Conservation (phyloP, 2,888 invertebrate genomes). For the Dasysyrphus albostriatus region DNA sequence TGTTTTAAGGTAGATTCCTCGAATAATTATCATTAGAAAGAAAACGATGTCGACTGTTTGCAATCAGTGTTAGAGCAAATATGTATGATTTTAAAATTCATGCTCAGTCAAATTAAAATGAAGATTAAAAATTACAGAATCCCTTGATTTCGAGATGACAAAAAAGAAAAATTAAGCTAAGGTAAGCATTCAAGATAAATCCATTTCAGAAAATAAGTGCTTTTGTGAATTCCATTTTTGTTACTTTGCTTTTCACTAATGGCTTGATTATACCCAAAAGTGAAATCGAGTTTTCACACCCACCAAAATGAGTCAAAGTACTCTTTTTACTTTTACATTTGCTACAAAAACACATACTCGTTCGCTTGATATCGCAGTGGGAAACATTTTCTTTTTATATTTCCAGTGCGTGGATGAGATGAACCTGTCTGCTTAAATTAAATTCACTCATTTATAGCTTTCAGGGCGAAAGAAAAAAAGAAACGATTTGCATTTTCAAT, state of each 20-base stretch:
- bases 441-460: slow-evolving; percentile 52
- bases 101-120: neutral
- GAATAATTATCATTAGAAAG: neutral
- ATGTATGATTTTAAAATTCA: slow-evolving; percentile 2
- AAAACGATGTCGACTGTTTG: neutral
- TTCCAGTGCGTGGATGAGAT: slow-evolving; percentile 50
- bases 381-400: neutral
- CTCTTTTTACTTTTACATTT: neutral
- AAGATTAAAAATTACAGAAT: slow-evolving; percentile 10
- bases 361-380: neutral
- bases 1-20: no score
- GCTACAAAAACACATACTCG: neutral
- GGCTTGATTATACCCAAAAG: slow-evolving; percentile 32
- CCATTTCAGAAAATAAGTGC: slow-evolving; percentile 16
- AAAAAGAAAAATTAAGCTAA: neutral
- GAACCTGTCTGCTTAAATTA: slow-evolving; percentile 59
- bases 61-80: slow-evolving; percentile 30
- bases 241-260: neutral
- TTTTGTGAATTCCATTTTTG: slow-evolving; percentile 9
- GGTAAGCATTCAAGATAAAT: slow-evolving; percentile 35
- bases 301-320: slow-evolving; percentile 21
- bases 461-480: neutral
- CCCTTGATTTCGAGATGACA: neutral
- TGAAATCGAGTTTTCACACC: slow-evolving; percentile 33
- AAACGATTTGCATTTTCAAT: slow-evolving; percentile 32